phyloP scores from a whole-genome alignment of 2,888 invertebrate species.

The Nipponacmea schrenckii region DNA sequence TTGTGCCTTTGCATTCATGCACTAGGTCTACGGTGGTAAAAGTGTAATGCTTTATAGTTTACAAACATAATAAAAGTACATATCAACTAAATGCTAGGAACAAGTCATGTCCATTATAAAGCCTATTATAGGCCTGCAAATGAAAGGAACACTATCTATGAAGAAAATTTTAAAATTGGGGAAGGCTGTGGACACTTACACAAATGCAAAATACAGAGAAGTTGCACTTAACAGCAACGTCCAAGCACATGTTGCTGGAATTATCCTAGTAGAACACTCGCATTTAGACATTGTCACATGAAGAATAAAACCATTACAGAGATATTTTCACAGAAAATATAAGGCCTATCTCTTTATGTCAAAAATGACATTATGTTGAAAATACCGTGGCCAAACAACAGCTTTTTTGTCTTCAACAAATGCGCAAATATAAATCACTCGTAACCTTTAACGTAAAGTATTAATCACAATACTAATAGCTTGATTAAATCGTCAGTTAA shows the following conservation, averaged over 20 bases:
- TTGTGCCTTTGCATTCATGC: too few species aligned
- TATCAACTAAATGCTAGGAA: too few species aligned
- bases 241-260: conserved; percentile 98
- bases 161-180: too few species aligned
- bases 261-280: conserved; percentile 57
- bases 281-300: conserved; percentile 52
- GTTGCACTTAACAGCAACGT: conserved; percentile 92
- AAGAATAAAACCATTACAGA: background rate
- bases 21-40: too few species aligned
- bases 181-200: conserved; percentile 82
- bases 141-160: too few species aligned
- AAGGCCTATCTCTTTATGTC: conserved; percentile 17
- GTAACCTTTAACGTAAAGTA: background rate
- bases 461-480: background rate
- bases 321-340: conserved; percentile 23
- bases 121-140: too few species aligned
- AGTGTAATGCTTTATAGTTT: too few species aligned
- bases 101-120: too few species aligned
- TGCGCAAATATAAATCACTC: conserved; percentile 11
- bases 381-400: conserved; percentile 35
- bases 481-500: background rate
- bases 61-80: too few species aligned
- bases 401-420: conserved; percentile 20
- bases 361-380: conserved; percentile 44
- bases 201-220: conserved; percentile 94